Percentiles rank a stretch among this genome's conserved stretches.
Evolutionary conservation across 2,888 invertebrate genomes (phyloP).

Genomic region (Periphyllus acericola): DNA sequence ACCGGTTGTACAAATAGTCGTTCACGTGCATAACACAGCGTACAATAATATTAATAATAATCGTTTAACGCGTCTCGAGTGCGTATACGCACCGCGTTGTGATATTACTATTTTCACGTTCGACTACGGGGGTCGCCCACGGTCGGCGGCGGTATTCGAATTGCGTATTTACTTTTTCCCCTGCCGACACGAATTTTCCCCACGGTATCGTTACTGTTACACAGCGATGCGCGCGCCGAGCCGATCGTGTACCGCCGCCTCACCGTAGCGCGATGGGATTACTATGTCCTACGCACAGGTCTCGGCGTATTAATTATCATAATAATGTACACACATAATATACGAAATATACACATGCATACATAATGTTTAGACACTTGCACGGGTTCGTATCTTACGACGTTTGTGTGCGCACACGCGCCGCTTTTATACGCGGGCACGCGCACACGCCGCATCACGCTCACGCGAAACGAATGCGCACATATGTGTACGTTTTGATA

Average conservation of each 20-base stretch:
- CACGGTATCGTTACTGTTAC: neutral
- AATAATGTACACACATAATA: neutral
- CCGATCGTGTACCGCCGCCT: neutral
- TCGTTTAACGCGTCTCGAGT: too few species aligned
- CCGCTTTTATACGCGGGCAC: too few species aligned
- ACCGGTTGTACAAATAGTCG: constrained; percentile 56
- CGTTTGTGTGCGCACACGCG: neutral
- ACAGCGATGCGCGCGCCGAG: too few species aligned
- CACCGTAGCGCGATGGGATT: neutral
- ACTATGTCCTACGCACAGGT: neutral
- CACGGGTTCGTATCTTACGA: neutral
- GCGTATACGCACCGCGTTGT: too few species aligned
- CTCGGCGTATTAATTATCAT: neutral
- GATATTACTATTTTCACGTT: too few species aligned
- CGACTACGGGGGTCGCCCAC: neutral
- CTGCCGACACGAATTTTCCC: neutral
- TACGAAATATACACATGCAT: neutral
- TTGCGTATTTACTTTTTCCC: too few species aligned
- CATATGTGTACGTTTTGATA: neutral
- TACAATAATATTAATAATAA: too few species aligned
- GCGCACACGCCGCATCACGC: neutral
- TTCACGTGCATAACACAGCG: constrained; percentile 66
- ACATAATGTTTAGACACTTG: neutral
- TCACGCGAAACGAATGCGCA: neutral
- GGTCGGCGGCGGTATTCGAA: neutral